Evolutionary conservation across 2,113 vertebrate genomes (phyloP), one percentile per base, ranked within the genome.

Genomic region (Myotis davidii): DNA sequence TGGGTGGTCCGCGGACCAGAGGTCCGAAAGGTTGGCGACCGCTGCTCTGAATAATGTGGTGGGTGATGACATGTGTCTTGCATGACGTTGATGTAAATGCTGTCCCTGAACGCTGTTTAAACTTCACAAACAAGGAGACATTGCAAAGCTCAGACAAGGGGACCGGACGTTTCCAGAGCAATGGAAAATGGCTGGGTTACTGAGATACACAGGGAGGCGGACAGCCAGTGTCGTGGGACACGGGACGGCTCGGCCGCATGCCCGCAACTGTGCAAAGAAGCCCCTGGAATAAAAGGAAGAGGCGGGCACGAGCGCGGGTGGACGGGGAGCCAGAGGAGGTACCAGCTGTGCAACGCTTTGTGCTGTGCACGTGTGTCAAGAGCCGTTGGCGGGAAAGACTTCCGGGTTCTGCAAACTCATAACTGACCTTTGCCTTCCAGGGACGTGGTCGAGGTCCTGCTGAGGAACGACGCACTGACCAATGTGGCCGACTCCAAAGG

Each of bases 401-500:
- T 81, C 14, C 11, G 93, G 52, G 59, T 81, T 65, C 83, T 69
- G 25, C 27, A 81, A 52, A 65, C 91, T 97, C 65, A 95, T 14
- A 16, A 13, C 39, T 59, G 39, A 76, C 39, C 83, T 91, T 98
- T 98, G 96, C 85, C 91, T 96, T 91, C 73, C 98, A 99, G 99
- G 96, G 99, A 99, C 20, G 99, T 99, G 89, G 99, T 99, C 93
- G 99, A 99, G 97, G 98, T 98, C 96, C 98, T 99, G 92, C 98
- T 99, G 96, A 98, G 99, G 96, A 99, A 99, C 0, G 99, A 99
- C 5, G 99, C 99, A 0, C 98, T 99, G 79, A 99, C 99, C 96
- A 99, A 99, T 14, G 99, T 99, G 27, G 99, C 99, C 2, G 99
- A 99, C 96, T 99, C 98, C 82, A 99, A 99, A 97, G 99, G 99